phyloP scores from a whole-genome alignment of 2,797 vertebrate genomes.

The Rhynchonycteris naso region DNA sequence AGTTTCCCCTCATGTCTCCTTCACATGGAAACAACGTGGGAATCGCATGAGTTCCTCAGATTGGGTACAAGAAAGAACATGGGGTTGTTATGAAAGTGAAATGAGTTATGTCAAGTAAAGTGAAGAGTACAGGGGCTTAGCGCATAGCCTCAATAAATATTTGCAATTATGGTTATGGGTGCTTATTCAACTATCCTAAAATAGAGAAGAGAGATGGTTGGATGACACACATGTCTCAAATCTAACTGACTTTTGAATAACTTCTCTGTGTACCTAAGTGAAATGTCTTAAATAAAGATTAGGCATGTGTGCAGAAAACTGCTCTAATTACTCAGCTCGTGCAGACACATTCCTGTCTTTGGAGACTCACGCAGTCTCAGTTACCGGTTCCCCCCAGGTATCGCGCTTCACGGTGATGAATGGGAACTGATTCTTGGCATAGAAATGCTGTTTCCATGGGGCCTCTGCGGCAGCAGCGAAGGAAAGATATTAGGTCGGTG shows the following conservation, averaged over 20 bases:
- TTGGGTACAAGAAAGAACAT: neutral
- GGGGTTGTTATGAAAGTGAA: neutral
- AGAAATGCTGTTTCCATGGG: constrained; percentile 62
- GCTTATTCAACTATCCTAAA: neutral
- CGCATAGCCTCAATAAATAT: neutral
- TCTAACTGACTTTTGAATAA: constrained; percentile 71
- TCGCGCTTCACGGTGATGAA: constrained; percentile 78
- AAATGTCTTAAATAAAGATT: constrained; percentile 82
- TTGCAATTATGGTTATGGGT: neutral
- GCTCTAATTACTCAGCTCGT: constrained; percentile 73
- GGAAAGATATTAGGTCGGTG: neutral
- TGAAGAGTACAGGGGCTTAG: neutral
- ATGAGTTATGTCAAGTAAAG: constrained; percentile 17
- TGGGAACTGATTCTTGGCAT: constrained; percentile 73
- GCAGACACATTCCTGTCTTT: constrained; percentile 59
- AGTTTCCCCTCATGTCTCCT: neutral
- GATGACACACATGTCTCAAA: constrained; percentile 35
- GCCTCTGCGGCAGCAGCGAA: neutral
- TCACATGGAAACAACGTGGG: neutral
- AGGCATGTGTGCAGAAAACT: constrained; percentile 72
- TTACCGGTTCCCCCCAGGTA: constrained; percentile 65
- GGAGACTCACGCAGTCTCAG: constrained; percentile 66
- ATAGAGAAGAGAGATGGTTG: neutral
- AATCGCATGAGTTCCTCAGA: neutral
- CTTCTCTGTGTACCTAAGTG: constrained; percentile 75